A percentile compares a stretch with the other conserved stretches of the same genome.
phyloP scores from a whole-genome alignment of 2,888 invertebrate species.

The Meteorus colon region DNA sequence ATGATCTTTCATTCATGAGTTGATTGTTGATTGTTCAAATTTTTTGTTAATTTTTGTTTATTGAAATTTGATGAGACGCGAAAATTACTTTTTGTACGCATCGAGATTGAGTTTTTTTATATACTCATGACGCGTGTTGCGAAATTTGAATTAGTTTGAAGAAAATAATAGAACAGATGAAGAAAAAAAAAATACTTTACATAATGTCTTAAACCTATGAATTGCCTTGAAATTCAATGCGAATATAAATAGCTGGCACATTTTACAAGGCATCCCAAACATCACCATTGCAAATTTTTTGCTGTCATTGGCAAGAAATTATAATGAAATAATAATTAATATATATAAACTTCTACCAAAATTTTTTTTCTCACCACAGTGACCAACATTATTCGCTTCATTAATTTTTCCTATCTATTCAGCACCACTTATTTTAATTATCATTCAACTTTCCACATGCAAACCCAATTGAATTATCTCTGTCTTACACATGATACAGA shows the following conservation, averaged over 20 bases:
- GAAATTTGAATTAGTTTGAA: slow-evolving; percentile 1
- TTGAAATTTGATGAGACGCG: background rate
- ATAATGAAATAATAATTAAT: slow-evolving; percentile 26
- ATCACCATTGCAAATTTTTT: slow-evolving; percentile 57
- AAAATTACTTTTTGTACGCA: background rate
- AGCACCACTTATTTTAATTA: slow-evolving; percentile 26
- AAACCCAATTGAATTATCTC: background rate
- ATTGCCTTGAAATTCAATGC: slow-evolving; percentile 54
- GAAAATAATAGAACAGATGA: background rate
- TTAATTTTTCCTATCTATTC: slow-evolving; percentile 22
- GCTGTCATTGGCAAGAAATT: slow-evolving; percentile 1
- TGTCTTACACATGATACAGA: background rate
- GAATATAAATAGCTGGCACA: slow-evolving; percentile 70
- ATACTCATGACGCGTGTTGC: background rate
- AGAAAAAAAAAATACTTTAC: slow-evolving; percentile 20
- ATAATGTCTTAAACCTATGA: slow-evolving; percentile 23
- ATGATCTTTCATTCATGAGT: background rate
- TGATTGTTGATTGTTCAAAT: background rate
- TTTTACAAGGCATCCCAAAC: slow-evolving; percentile 68
- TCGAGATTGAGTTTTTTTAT: background rate
- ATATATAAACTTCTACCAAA: slow-evolving; percentile 29
- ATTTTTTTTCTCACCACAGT: slow-evolving; percentile 26
- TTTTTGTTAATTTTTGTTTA: slow-evolving; percentile 13
- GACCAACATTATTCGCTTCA: background rate
- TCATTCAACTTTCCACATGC: background rate